Evolutionary conservation across 2,113 vertebrate genomes (phyloP), one percentile per base, ranked within the genome.

Genomic region (Pachyramphus minor): DNA sequence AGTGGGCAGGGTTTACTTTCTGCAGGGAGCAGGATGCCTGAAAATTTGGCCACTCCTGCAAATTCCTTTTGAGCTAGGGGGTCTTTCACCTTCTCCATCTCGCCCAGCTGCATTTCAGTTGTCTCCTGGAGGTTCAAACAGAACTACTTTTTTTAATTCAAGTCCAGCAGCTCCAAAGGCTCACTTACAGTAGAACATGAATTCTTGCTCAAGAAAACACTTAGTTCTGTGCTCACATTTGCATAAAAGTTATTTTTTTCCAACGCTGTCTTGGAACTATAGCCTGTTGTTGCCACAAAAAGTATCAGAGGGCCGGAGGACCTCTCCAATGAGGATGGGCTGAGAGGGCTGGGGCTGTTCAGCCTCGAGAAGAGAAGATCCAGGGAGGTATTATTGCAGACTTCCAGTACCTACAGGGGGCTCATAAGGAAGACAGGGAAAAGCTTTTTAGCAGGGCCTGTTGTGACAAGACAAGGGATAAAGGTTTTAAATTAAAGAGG

Each of bases 1-100:
- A 14, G 16, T 63, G 24, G 19, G 4, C 12, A 58, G 7, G 4
- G 3, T 39, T 93, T 82, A 6, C 41, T 73, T 90, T 69, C 47
- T 42, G 19, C 22, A 30, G 23, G 12, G 12, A 1, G 0, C 1
- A 71, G 1, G 0, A 0, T 35, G 9, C 19, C 42, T 80, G 18
- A 47, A 81, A 93, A 84, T 63, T 24, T 28, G 20, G 11, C 35
- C 24, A 11, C 58, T 90, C 12, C 6, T 5, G 3, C 30, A 71
- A 49, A 84, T 67, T 71, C 8, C 3, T 11, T 80, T 35, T 63
- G 35, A 86, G 55, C 9, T 7, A 24, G 6, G 8, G 45, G 6
- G 2, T 31, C 27, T 82, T 89, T 37, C 35, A 58, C 37, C 9
- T 74, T 73, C 45, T 72, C 27, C 6, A 74, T 0, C 33, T 74